Evolutionary conservation across 1,140 invertebrate genomes (phyloP).

Genomic region (Bathynomus jamesi): DNA sequence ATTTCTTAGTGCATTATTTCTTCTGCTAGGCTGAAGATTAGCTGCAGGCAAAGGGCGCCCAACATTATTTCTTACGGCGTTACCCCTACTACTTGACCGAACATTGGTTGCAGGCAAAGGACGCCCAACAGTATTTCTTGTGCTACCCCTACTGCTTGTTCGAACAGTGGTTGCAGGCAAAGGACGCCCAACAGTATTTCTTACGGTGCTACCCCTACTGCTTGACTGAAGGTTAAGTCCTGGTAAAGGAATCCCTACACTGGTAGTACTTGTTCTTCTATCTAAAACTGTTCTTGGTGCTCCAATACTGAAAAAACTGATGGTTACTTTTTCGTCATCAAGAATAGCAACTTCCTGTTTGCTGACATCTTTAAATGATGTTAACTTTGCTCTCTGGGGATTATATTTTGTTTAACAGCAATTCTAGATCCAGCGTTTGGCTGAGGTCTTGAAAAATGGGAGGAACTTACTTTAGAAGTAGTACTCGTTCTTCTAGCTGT

Average conservation of each 20-base stretch:
- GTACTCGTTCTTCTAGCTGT: too few relatives aligned
- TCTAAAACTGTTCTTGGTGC: not conserved
- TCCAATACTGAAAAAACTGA: not conserved
- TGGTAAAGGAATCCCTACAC: not conserved
- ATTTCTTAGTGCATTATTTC: not conserved
- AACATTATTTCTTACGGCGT: not conserved
- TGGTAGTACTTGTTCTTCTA: not conserved
- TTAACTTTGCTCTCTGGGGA: too few relatives aligned
- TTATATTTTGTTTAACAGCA: too few relatives aligned
- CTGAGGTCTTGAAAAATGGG: too few relatives aligned
- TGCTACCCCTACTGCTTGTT: not conserved
- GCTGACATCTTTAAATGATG: too few relatives aligned
- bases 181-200: not conserved
- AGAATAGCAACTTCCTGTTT: not conserved
- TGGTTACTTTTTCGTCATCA: not conserved
- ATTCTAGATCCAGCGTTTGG: too few relatives aligned
- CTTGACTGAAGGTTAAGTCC: not conserved
- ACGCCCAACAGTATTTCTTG: not conserved
- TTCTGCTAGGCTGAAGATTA: not conserved
- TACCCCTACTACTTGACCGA: not conserved
- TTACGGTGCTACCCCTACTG: not conserved
- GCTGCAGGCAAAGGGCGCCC: not conserved
- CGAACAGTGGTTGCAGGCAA: not conserved
- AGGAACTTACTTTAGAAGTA: too few relatives aligned
- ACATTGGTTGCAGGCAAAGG: not conserved